phyloP scores from a whole-genome alignment of 2,113 vertebrate genomes.

The Anolis sagrei region DNA sequence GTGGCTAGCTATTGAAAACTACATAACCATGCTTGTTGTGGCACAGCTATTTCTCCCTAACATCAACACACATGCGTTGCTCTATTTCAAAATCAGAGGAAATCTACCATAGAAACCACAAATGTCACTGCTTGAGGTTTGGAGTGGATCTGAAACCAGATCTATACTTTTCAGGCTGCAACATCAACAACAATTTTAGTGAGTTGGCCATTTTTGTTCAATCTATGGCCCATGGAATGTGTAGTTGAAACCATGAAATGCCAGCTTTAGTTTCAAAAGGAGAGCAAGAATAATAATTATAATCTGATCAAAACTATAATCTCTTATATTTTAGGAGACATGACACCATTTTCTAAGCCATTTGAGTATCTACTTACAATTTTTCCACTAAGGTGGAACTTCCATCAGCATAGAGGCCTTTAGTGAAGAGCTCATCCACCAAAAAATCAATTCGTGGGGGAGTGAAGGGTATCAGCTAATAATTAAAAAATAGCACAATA shows the following conservation, averaged over 20 bases:
- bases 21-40: neutral
- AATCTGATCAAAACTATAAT: neutral
- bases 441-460: constrained; percentile 52
- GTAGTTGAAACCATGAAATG: too few species aligned
- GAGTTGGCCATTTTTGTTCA: too few species aligned
- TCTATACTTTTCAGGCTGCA: neutral
- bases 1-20: neutral
- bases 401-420: constrained; percentile 80
- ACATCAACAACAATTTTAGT: too few species aligned
- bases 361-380: constrained; percentile 79
- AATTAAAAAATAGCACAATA: constrained; percentile 51
- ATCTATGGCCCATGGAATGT: too few species aligned
- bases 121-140: too few species aligned
- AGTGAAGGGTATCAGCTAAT: constrained; percentile 84
- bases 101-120: neutral
- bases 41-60: neutral
- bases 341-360: neutral
- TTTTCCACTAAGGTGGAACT: constrained; percentile 70
- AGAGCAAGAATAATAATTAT: neutral
- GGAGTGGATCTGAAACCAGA: neutral
- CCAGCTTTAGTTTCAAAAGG: too few species aligned
- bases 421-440: constrained; percentile 65
- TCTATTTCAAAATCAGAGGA: neutral
- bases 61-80: neutral
- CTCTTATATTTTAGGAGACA: too few species aligned